Evolutionary conservation across 2,797 vertebrate species (phyloP).

Genomic region (Chloroceryle inda): DNA sequence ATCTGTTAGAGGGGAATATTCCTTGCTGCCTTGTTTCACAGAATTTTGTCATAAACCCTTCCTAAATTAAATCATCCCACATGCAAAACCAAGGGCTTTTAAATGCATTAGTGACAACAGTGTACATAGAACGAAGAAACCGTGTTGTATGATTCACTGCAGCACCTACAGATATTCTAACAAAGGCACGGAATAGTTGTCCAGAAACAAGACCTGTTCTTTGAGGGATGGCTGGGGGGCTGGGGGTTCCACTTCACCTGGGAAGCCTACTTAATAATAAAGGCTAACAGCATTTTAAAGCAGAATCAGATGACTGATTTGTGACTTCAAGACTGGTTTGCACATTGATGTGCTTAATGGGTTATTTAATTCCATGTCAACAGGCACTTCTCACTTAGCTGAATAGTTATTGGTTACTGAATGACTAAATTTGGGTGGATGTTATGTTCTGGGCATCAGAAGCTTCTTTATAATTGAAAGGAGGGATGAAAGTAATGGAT

Average conservation of each 20-base stretch:
- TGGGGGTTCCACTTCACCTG: neutral
- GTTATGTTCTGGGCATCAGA: neutral
- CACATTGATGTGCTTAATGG: neutral
- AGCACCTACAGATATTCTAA: neutral
- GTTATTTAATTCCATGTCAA: neutral
- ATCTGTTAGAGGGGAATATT: neutral
- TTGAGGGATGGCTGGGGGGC: neutral
- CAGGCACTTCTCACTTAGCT: neutral
- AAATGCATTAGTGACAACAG: neutral
- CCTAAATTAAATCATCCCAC: neutral
- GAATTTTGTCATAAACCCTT: neutral
- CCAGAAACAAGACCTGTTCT: neutral
- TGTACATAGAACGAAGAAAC: neutral
- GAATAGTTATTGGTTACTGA: neutral
- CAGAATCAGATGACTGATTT: neutral
- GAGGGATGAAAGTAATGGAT: neutral
- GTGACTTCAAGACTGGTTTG: neutral
- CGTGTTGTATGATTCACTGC: neutral
- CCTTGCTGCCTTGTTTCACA: neutral
- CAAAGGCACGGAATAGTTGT: neutral
- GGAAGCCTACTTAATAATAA: neutral
- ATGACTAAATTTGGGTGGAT: neutral
- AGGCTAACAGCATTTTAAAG: neutral
- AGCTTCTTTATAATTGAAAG: neutral
- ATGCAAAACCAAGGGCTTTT: neutral